Evolutionary conservation across 2,888 invertebrate genomes (phyloP).

Genomic region (Linhomoeus sp.): DNA sequence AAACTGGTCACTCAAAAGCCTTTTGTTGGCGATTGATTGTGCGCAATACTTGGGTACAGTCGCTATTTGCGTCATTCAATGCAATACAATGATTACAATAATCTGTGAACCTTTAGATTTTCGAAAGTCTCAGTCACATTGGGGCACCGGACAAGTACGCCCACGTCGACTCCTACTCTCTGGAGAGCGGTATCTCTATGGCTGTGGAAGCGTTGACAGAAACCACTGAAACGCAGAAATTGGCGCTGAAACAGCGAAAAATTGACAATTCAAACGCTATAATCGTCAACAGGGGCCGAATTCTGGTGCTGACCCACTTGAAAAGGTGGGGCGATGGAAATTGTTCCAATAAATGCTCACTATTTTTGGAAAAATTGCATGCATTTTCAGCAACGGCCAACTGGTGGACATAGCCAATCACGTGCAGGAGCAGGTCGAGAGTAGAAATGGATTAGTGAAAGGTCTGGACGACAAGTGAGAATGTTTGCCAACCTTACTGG

Average conservation of each 20-base stretch:
- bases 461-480: constrained; percentile 7
- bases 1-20: too few species aligned
- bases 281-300: constrained; percentile 7
- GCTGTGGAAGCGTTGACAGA: constrained; percentile 15
- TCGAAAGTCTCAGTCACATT: constrained; percentile 59
- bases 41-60: too few species aligned
- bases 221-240: constrained; percentile 9
- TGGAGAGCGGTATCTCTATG: constrained; percentile 13
- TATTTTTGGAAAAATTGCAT: too few species aligned
- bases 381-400: too few species aligned
- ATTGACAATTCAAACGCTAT: too few species aligned
- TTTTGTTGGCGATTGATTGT: too few species aligned
- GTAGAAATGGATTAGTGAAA: constrained; percentile 8
- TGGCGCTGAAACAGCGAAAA: neutral
- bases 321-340: too few species aligned
- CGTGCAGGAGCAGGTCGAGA: constrained; percentile 8
- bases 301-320: constrained; percentile 4
- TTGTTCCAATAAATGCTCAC: too few species aligned
- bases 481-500: too few species aligned
- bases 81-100: too few species aligned
- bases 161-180: constrained; percentile 16
- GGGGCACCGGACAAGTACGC: constrained; percentile 41
- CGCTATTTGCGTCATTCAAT: too few species aligned
- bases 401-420: constrained; percentile 6
- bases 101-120: too few species aligned